Evolutionary conservation across 2,797 vertebrate species (phyloP).

Genomic region (Channa striata): DNA sequence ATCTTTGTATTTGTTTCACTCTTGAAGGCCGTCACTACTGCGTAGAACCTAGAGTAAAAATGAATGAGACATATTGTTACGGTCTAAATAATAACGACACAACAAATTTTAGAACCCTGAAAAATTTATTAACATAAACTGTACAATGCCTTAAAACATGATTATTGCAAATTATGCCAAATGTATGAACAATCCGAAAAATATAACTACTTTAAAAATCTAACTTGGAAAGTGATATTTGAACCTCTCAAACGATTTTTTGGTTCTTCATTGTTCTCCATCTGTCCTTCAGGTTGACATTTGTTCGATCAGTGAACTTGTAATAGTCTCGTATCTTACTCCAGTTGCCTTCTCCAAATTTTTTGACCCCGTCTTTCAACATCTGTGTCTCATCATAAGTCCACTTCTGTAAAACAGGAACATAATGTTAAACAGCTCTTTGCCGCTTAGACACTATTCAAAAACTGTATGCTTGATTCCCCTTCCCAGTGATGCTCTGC

Average conservation of each 20-base stretch:
- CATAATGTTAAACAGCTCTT: background rate
- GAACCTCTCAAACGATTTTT: constrained; percentile 42
- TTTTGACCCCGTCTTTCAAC: constrained; percentile 77
- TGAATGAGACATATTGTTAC: background rate
- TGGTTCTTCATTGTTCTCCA: constrained; percentile 83
- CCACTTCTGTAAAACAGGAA: constrained; percentile 78
- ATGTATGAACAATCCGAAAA: no score
- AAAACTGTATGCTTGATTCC: background rate
- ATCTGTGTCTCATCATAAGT: constrained; percentile 69
- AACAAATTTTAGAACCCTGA: background rate
- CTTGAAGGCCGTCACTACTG: background rate
- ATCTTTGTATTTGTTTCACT: constrained; percentile 24
- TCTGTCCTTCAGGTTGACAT: constrained; percentile 84
- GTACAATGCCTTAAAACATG: background rate
- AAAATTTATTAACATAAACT: constrained; percentile 4
- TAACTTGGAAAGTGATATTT: background rate
- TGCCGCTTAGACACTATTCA: background rate
- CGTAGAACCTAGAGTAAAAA: background rate
- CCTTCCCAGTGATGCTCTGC: background rate
- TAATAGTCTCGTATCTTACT: constrained; percentile 65
- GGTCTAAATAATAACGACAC: fast-evolving
- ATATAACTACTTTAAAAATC: no score
- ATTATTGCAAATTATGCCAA: background rate
- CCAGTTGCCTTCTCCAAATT: constrained; percentile 84
- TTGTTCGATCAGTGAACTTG: constrained; percentile 69